Evolutionary conservation across 2,113 vertebrate genomes (phyloP).

Genomic region (Zapornia atra): DNA sequence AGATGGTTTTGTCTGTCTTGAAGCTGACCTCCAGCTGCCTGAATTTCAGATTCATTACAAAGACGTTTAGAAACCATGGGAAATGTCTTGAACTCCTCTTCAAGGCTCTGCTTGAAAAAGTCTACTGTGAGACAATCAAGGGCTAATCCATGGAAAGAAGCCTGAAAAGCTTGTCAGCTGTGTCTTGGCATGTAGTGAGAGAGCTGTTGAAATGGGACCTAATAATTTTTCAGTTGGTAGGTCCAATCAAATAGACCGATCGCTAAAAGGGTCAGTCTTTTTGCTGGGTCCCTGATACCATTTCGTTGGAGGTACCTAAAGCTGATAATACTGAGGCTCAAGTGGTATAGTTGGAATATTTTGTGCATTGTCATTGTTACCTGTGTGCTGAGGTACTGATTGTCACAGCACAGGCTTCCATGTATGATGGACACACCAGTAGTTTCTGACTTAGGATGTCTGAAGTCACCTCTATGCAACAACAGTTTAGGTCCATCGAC

Average conservation of each 20-base stretch:
- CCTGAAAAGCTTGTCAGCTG: background rate
- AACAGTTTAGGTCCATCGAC: background rate
- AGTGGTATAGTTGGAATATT: background rate
- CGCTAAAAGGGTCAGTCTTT: background rate
- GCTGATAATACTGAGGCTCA: background rate
- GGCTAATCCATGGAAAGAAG: background rate
- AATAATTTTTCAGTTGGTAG: background rate
- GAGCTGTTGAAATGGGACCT: background rate
- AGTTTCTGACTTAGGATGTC: background rate
- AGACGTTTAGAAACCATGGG: constrained; percentile 12
- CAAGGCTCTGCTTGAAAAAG: background rate
- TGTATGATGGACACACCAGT: background rate
- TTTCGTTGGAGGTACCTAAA: background rate
- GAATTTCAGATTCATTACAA: constrained; percentile 20
- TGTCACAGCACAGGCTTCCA: background rate
- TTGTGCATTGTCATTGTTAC: background rate
- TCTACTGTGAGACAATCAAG: background rate
- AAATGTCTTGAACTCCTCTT: constrained; percentile 35
- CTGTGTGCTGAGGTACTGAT: background rate
- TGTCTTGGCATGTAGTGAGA: background rate
- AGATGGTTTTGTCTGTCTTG: background rate
- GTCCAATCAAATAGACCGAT: background rate
- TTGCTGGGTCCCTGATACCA: background rate
- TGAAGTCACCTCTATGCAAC: background rate
- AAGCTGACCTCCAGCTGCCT: constrained; percentile 1